These are phyloP conservation scores for Otolemur garnettii DNA, from an alignment of 2,113 vertebrate species.

Conservation along the genomic window DNA sequence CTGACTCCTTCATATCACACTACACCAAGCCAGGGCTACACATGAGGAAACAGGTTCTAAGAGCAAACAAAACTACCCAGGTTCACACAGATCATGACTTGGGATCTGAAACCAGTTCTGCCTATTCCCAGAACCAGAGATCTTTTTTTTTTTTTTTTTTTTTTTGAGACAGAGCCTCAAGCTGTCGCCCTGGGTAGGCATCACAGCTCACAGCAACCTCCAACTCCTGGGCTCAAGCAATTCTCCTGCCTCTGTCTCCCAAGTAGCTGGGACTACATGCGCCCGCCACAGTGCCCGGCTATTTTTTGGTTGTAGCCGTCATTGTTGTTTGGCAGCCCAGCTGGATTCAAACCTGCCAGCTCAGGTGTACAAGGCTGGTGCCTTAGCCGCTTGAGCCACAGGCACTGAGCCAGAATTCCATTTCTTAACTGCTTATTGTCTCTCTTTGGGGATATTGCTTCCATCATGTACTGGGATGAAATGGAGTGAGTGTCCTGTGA, in stretches of 20 bases:
- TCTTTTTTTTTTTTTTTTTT: neutral
- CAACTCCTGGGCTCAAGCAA: too few relatives aligned
- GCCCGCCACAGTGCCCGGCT: too few relatives aligned
- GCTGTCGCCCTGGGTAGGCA: too few relatives aligned
- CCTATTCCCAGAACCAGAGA: neutral
- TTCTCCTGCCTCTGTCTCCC: too few relatives aligned
- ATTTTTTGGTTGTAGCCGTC: too few relatives aligned
- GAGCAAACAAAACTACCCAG: conserved; percentile 5
- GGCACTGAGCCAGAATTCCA: neutral
- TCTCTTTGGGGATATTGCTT: neutral
- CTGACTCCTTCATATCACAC: neutral
- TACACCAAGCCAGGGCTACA: neutral
- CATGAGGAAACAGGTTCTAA: neutral
- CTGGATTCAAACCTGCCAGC: too few relatives aligned
- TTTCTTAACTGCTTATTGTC: neutral
- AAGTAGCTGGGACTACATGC: too few relatives aligned
- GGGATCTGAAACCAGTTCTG: conserved; percentile 15
- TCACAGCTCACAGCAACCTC: too few relatives aligned
- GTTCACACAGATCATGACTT: neutral
- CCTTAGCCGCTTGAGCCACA: too few relatives aligned
- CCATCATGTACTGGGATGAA: conserved; percentile 20
- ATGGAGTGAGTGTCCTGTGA: conserved; percentile 43
- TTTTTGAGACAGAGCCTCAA: too few relatives aligned
- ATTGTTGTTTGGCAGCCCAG: too few relatives aligned
- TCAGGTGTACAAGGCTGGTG: too few relatives aligned